Evolutionary conservation across 2,797 vertebrate species (phyloP), one percentile per base, ranked within the genome.

Genomic region (Tokudaia muenninki): DNA sequence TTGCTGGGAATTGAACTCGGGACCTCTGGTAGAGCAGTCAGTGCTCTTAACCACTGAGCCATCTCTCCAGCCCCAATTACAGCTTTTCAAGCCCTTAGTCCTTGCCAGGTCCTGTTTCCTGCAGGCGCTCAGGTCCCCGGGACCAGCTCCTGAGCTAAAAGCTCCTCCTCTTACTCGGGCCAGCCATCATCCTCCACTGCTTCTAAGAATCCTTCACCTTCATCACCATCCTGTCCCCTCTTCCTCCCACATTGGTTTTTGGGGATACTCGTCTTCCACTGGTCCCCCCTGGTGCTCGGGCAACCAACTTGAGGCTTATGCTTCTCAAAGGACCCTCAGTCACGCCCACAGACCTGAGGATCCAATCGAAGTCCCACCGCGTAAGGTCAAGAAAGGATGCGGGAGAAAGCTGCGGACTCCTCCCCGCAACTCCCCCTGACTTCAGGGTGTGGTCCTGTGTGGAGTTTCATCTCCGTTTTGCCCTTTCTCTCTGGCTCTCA

Each of bases 321-420:
- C 12, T n/a, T 44, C 61, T 55, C 9, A 10, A 6, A 10, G 10
- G 13, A 12, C n/a, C 31, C 44, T 24, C n/a, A 1, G 79, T 37
- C 61, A 34, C 41, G 0, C 47, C 47, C 14, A 0, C 4, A 0
- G 17, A 11, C 1, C 74, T 70, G 59, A 37, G 17, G 52, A 31
- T 12, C 72, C 75, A 77, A 37, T 41, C 50, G 19, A 65, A 59
- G 47, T 12, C 47, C 47, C 26, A 72, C 47, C 84, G 6, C 2
- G 6, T 37, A 34, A 26, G 11, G 65, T 16, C 79, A 83, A 83
- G 67, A 61, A 17, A n/a, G 83, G 22, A 12, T 17, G 22, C 34
- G 9, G 0, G 65, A 47, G 82, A 19, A 44, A 65, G 37, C 24
- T 7, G 29, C 5, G 31, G 14, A 22, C 52, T 13, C n/a, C 24